Conservation (phyloP, 2,888 invertebrate species). For the Prostheceraeus crozeri region DNA sequence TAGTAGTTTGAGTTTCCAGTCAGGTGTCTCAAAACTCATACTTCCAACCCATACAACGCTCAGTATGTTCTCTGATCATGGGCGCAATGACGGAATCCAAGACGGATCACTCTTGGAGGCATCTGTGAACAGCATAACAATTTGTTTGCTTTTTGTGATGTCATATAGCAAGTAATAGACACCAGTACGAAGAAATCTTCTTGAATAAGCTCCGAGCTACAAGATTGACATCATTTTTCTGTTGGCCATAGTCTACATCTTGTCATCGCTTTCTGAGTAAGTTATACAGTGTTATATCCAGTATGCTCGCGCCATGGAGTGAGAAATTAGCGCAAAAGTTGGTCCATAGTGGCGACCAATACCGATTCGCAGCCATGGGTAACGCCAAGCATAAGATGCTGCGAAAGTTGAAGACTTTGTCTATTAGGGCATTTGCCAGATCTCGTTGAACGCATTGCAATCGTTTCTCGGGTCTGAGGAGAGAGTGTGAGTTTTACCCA, state of each 20-base stretch:
- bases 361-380: too few relatives aligned
- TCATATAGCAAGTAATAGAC: neutral
- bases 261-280: neutral
- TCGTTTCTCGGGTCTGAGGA: too few relatives aligned
- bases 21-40: slow-evolving; percentile 43
- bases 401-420: neutral
- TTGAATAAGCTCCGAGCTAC: neutral
- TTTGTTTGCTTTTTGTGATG: neutral
- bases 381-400: too few relatives aligned
- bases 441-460: too few relatives aligned
- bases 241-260: neutral
- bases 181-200: neutral
- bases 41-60: slow-evolving; percentile 29
- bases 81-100: neutral
- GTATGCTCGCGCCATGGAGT: neutral
- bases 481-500: slow-evolving; percentile 28
- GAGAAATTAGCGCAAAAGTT: slow-evolving; percentile 7
- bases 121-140: too few relatives aligned
- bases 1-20: slow-evolving; percentile 47
- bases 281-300: slow-evolving; percentile 3
- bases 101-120: slow-evolving; percentile 2
- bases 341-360: neutral
- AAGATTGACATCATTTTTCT: neutral
- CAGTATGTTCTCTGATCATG: too few relatives aligned
- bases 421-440: too few relatives aligned